Conservation (phyloP, 2,113 vertebrate species). For the Ophiodon elongatus region DNA sequence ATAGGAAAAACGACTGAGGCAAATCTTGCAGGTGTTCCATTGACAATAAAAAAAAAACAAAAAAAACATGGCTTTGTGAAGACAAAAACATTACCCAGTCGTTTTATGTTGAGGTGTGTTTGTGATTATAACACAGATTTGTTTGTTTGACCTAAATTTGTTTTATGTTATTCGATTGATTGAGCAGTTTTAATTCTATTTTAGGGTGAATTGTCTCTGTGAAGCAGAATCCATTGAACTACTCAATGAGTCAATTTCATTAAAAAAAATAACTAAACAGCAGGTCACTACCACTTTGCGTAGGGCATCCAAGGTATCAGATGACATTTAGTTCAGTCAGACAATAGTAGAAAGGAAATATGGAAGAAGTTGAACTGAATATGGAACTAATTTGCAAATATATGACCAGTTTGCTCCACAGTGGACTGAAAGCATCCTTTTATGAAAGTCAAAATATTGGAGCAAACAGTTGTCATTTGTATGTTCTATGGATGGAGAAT, state of each 20-base stretch:
- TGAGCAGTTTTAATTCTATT: conserved; percentile 4
- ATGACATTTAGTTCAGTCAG: conserved; percentile 48
- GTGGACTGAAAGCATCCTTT: neutral
- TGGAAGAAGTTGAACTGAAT: neutral
- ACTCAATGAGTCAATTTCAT: conserved; percentile 15
- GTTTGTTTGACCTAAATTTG: conserved; percentile 2
- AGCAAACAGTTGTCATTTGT: conserved; percentile 8
- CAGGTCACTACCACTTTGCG: conserved; percentile 14
- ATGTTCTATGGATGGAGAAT: neutral
- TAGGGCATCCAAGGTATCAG: conserved; percentile 38
- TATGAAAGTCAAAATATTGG: neutral
- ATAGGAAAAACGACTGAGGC: neutral
- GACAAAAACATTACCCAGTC: neutral
- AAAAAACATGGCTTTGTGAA: neutral
- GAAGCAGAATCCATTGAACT: neutral
- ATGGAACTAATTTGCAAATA: conserved; percentile 31
- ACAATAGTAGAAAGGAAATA: neutral
- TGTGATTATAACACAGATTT: neutral
- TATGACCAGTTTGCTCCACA: neutral
- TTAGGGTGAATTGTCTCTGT: neutral
- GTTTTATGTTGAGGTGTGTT: neutral
- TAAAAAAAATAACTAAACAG: conserved; percentile 1
- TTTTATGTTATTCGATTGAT: neutral
- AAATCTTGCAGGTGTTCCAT: conserved; percentile 20
- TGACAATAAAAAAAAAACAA: neutral